These are phyloP conservation scores for Ifrita kowaldi DNA, from an alignment of 2,113 vertebrate genomes.

Conservation along the genomic window DNA sequence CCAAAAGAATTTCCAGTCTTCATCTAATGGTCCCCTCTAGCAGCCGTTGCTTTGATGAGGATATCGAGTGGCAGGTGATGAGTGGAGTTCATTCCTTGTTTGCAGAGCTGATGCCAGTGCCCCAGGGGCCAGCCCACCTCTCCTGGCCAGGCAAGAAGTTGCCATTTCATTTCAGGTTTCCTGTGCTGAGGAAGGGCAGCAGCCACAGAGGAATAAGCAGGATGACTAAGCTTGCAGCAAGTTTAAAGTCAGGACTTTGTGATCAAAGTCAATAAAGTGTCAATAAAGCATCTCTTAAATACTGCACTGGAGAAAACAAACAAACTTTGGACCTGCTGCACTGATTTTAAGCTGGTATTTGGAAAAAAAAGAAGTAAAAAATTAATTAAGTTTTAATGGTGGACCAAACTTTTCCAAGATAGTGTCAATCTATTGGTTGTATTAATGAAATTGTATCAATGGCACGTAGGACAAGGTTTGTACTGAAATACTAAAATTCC, in stretches of 20 bases:
- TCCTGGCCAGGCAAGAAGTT: neutral
- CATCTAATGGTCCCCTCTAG: constrained; percentile 30
- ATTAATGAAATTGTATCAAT: neutral
- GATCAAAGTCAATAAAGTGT: neutral
- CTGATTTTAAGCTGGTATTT: neutral
- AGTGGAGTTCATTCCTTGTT: constrained; percentile 40
- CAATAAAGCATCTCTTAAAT: neutral
- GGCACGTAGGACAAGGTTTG: neutral
- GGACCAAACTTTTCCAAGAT: neutral
- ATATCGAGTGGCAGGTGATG: constrained; percentile 50
- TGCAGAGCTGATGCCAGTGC: constrained; percentile 36
- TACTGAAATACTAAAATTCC: neutral
- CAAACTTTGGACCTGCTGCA: neutral
- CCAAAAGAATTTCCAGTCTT: constrained; percentile 14
- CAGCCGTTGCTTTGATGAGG: constrained; percentile 17
- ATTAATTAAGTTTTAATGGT: neutral
- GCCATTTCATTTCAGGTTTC: neutral
- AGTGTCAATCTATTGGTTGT: neutral
- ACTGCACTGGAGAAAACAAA: neutral
- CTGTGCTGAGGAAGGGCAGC: neutral
- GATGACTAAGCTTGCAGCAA: neutral
- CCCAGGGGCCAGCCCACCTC: neutral
- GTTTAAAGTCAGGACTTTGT: neutral
- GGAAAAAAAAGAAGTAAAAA: neutral
- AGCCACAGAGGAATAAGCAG: neutral